Percentiles rank a stretch among this genome's conserved stretches.
Conservation (phyloP, 92 coral and sea anemone genomes). For the Phenganax stokvisi region DNA sequence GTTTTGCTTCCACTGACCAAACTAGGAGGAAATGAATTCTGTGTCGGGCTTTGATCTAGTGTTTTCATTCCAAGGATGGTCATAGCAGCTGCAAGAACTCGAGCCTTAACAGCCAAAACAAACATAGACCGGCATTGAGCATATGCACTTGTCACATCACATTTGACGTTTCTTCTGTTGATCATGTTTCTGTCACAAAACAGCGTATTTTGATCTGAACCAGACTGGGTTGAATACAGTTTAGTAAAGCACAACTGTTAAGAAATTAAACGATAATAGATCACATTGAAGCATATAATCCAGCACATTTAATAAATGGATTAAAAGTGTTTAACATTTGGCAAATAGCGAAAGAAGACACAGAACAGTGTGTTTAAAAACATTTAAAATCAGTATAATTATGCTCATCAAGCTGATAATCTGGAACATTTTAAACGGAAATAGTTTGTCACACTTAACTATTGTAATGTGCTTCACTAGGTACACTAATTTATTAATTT, state of each 20-base stretch:
- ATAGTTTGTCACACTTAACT: too few species aligned
- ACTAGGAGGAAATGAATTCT: slow-evolving; percentile 12
- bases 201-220: slow-evolving; percentile 13
- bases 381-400: too few species aligned
- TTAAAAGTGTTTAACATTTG: background rate
- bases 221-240: slow-evolving; percentile 29
- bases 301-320: background rate
- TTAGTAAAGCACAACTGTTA: slow-evolving; percentile 17
- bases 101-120: slow-evolving; percentile 20
- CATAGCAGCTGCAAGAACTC: slow-evolving; percentile 21
- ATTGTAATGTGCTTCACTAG: too few species aligned
- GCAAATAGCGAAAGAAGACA: too few species aligned
- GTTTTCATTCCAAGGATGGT: slow-evolving; percentile 4
- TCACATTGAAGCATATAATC: background rate
- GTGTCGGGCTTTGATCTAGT: slow-evolving; percentile 8
- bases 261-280: background rate
- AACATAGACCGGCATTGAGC: slow-evolving; percentile 13
- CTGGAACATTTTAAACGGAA: too few species aligned
- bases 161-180: background rate
- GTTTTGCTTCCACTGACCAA: background rate
- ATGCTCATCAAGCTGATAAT: too few species aligned
- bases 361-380: too few species aligned
- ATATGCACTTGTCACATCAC: slow-evolving; percentile 21
- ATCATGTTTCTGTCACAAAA: slow-evolving; percentile 10
- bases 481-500: too few species aligned